These are phyloP conservation scores for Ellobius talpinus DNA, from an alignment of 2,113 vertebrate species.

Conservation along the genomic window DNA sequence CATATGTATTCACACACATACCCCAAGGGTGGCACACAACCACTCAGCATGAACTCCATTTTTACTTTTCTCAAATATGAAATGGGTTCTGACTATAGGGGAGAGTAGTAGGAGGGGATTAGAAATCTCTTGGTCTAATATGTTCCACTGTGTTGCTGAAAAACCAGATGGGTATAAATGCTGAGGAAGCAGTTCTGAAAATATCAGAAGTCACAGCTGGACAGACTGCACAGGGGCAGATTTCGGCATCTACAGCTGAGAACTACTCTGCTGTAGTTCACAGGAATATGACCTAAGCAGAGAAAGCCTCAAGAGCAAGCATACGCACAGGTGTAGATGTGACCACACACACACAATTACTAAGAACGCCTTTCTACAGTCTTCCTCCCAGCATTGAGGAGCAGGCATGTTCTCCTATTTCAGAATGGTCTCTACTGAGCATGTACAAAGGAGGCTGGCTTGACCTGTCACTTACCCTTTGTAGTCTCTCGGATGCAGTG, in stretches of 20 bases:
- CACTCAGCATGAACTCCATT: not conserved
- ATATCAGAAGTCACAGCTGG: not conserved
- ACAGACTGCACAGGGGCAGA: not conserved
- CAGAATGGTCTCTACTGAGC: constrained; percentile 10
- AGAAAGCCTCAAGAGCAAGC: not conserved
- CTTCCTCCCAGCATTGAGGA: not conserved
- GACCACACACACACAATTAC: not conserved
- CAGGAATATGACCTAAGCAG: not conserved
- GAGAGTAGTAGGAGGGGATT: not conserved
- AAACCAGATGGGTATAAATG: not conserved
- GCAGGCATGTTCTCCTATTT: not conserved
- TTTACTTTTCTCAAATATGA: not conserved
- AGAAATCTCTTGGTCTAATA: not conserved
- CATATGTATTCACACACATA: constrained; percentile 50
- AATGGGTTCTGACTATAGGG: not conserved
- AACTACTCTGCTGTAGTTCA: not conserved
- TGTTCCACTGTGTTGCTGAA: not conserved
- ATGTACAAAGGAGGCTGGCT: not conserved
- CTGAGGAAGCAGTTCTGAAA: constrained; percentile 15
- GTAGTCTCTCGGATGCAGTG: not conserved
- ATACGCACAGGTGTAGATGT: not conserved
- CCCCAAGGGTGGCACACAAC: constrained; percentile 13
- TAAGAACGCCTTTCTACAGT: not conserved
- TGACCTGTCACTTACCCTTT: not conserved
- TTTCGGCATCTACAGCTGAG: not conserved